Evolutionary conservation across 2,113 vertebrate species (phyloP).

Genomic region (Chascanopsetta lugubris): DNA sequence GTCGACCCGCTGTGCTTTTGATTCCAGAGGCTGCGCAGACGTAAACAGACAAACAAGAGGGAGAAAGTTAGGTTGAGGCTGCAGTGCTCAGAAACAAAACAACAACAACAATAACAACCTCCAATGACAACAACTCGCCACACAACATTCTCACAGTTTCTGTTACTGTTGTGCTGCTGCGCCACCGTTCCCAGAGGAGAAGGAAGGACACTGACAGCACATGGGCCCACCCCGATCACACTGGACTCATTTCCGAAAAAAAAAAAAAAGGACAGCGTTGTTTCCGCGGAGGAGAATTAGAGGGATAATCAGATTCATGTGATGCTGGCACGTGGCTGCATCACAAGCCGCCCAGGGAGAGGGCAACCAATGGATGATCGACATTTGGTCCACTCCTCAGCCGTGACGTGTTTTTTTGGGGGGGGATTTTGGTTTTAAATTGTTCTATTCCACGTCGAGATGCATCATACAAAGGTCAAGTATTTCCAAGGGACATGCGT

Average conservation of each 20-base stretch:
- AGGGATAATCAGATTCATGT: slow-evolving; percentile 73
- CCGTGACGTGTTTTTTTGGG: slow-evolving; percentile 8
- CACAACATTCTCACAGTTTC: background rate
- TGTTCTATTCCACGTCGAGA: too few species aligned
- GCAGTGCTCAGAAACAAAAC: background rate
- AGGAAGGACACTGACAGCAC: slow-evolving; percentile 8
- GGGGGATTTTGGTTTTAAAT: background rate
- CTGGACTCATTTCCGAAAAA: slow-evolving; percentile 57
- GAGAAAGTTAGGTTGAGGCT: fast-evolving
- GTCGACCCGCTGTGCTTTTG: background rate
- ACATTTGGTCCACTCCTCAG: background rate
- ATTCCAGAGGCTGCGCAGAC: background rate
- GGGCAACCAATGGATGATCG: background rate
- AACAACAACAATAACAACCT: background rate
- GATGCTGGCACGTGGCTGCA: slow-evolving; percentile 45
- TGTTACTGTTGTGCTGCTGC: slow-evolving; percentile 44
- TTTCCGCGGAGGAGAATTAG: slow-evolving; percentile 32
- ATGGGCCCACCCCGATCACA: slow-evolving; percentile 45
- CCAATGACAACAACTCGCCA: background rate
- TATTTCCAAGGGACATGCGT: too few species aligned
- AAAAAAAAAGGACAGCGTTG: slow-evolving; percentile 31
- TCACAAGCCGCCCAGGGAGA: slow-evolving; percentile 7
- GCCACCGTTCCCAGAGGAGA: background rate
- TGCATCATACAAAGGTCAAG: too few species aligned
- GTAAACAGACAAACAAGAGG: background rate